A percentile compares a stretch with the other conserved stretches of the same genome.
Conservation (phyloP, 2,888 invertebrate genomes). For the Melangyna quadrimaculata region DNA sequence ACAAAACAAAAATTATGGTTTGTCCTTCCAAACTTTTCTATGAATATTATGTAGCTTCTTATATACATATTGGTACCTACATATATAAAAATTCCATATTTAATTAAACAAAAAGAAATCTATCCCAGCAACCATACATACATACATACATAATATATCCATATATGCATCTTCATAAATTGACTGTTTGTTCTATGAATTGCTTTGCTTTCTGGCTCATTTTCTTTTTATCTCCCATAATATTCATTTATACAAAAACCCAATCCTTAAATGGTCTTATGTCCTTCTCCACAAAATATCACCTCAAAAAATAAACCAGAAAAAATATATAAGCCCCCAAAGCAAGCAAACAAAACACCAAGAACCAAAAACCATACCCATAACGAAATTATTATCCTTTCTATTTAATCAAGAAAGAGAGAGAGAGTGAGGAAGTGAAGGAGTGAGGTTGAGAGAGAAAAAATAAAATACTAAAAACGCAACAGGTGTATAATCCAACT, state of each 20-base stretch:
- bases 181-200: not conserved
- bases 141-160: too few relatives aligned
- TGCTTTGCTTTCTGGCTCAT: not conserved
- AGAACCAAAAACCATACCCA: not conserved
- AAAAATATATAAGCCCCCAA: not conserved
- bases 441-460: not conserved
- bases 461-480: not conserved
- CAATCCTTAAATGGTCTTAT: slow-evolving; percentile 2
- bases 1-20: not conserved
- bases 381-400: slow-evolving; percentile 7
- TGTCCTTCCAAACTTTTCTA: not conserved
- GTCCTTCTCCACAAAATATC: not conserved
- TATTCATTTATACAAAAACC: not conserved
- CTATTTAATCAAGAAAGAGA: not conserved
- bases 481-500: slow-evolving; percentile 6
- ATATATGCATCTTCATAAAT: not conserved
- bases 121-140: not conserved
- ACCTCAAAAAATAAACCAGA: not conserved
- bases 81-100: not conserved
- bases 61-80: not conserved
- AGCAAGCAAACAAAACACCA: not conserved
- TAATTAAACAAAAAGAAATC: not conserved
- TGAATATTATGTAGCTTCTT: too few relatives aligned
- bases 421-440: not conserved
- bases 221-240: not conserved